These are phyloP conservation scores for Oenanthe oenanthe DNA, from an alignment of 2,113 vertebrate species.

Conservation along the genomic window DNA sequence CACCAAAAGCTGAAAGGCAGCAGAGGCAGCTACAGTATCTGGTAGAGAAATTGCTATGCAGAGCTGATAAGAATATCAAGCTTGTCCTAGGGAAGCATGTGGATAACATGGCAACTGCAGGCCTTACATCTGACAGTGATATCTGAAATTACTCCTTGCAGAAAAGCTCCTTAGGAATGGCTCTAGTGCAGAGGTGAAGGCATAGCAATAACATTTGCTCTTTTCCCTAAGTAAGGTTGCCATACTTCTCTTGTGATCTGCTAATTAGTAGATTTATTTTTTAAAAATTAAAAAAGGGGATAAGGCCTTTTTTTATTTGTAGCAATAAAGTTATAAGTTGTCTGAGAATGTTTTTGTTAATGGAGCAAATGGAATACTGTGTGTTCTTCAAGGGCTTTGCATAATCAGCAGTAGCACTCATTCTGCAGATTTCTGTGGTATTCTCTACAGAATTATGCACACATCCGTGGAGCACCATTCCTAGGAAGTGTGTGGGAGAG, in stretches of 20 bases:
- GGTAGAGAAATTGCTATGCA: not conserved
- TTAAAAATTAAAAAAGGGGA: not conserved
- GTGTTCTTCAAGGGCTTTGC: not conserved
- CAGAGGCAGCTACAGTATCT: constrained; percentile 23
- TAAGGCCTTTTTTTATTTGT: not conserved
- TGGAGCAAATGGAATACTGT: not conserved
- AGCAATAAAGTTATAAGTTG: not conserved
- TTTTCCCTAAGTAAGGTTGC: not conserved
- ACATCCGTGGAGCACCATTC: not conserved
- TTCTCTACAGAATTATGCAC: not conserved
- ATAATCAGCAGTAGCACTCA: not conserved
- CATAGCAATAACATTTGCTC: not conserved
- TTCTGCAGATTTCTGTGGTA: not conserved
- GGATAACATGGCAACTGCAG: not conserved
- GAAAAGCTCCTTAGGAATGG: not conserved
- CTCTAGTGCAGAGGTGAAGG: not conserved
- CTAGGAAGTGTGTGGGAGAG: constrained; percentile 27
- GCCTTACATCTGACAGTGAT: not conserved
- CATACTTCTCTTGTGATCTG: not conserved
- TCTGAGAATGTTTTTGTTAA: not conserved
- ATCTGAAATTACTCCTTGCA: not conserved
- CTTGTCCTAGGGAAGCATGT: not conserved
- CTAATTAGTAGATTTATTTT: not conserved
- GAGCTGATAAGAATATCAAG: not conserved
- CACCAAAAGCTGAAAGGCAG: constrained; percentile 37